These are phyloP conservation scores for Zoroaster sp. DNA, from an alignment of 53 echinoderm and acorn worm species.

Conservation along the genomic window DNA sequence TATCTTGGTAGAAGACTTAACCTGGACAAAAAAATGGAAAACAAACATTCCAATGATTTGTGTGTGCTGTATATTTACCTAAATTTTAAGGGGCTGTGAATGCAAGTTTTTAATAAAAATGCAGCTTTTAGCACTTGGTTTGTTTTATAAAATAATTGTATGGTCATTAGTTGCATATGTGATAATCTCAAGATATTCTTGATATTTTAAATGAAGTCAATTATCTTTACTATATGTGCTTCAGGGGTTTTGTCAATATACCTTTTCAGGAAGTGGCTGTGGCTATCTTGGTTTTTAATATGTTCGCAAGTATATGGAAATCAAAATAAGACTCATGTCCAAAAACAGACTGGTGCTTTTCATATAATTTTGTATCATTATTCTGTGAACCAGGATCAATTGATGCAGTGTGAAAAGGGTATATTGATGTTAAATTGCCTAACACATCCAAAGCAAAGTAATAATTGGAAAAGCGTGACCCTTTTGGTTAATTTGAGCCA, in stretches of 20 bases:
- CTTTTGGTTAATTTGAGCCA: background rate
- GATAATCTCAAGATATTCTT: too few species aligned
- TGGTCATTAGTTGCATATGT: too few species aligned
- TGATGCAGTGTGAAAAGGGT: background rate
- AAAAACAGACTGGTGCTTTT: background rate
- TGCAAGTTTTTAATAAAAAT: background rate
- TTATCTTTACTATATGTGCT: too few species aligned
- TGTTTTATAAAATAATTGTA: background rate
- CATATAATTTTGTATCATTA: background rate
- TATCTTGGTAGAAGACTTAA: background rate
- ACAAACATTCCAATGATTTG: slow-evolving; percentile 29
- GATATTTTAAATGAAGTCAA: too few species aligned
- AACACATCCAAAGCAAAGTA: background rate
- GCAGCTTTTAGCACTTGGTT: background rate
- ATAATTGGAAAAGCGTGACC: background rate
- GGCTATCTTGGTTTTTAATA: too few species aligned
- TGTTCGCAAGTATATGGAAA: too few species aligned
- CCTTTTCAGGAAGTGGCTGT: too few species aligned
- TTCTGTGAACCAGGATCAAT: background rate
- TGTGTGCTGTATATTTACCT: slow-evolving; percentile 46
- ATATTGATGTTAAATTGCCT: background rate
- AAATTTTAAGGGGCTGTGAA: slow-evolving; percentile 30
- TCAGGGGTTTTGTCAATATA: too few species aligned
- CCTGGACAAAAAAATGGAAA: background rate
- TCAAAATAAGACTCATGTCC: background rate